These are phyloP conservation scores for Panthera tigris DNA, from an alignment of 2,113 vertebrate genomes.

Conservation along the genomic window DNA sequence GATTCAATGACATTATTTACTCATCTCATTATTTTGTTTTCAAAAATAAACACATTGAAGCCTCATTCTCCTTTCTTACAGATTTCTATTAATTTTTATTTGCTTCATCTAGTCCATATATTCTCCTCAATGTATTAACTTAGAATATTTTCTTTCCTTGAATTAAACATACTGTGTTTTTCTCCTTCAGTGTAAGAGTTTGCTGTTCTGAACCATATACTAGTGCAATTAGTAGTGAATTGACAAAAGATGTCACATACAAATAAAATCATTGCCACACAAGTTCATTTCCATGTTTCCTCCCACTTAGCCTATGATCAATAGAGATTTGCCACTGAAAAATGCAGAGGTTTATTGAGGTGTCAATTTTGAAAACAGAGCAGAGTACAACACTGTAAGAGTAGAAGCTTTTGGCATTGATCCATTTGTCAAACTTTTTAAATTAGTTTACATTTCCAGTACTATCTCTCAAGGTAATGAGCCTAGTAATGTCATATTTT, in stretches of 20 bases:
- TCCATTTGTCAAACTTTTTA: not conserved
- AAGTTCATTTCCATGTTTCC: not conserved
- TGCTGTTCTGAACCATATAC: not conserved
- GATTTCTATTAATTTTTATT: not conserved
- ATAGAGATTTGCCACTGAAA: not conserved
- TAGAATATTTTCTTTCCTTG: not conserved
- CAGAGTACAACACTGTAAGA: rapidly evolving
- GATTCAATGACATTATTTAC: not conserved
- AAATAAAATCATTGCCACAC: not conserved
- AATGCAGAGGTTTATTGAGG: not conserved
- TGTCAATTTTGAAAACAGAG: not conserved
- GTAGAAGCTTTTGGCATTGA: not conserved
- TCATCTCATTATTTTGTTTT: not conserved
- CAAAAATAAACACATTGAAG: not conserved
- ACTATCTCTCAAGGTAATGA: not conserved
- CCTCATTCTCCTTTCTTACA: not conserved
- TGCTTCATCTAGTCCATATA: not conserved
- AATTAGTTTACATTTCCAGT: not conserved
- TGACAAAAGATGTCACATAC: not conserved
- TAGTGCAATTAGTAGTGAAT: not conserved
- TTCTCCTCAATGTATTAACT: not conserved
- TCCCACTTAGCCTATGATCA: not conserved
- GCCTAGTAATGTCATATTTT: not conserved
- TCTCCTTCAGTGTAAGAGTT: not conserved
- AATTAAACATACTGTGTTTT: not conserved